phyloP scores from a whole-genome alignment of 1,140 invertebrate genomes.

The Pseudoatta argentina region DNA sequence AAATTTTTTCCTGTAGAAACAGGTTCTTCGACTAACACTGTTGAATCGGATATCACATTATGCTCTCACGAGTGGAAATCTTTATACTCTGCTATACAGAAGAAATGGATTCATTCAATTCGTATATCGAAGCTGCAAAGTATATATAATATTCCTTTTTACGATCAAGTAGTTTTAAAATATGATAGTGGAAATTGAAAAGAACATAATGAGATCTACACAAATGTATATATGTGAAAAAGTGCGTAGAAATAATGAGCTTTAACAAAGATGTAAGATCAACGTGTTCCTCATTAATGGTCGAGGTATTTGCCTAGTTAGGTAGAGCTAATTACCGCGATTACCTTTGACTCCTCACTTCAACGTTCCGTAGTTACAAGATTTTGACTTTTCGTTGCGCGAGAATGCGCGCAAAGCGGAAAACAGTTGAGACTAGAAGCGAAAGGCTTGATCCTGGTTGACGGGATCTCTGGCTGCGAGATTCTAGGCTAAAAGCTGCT shows the following conservation, averaged over 20 bases:
- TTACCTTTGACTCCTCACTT: constrained; percentile 4
- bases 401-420: neutral
- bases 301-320: neutral
- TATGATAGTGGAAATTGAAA: neutral
- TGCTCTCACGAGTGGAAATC: constrained; percentile 21
- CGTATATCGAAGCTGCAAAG: neutral
- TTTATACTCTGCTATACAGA: neutral
- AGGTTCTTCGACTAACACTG: constrained; percentile 40
- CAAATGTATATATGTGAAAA: neutral
- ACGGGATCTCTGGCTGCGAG: constrained; percentile 71
- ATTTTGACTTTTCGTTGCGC: constrained; percentile 29
- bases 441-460: constrained; percentile 73
- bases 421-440: constrained; percentile 54
- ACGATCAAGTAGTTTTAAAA: neutral
- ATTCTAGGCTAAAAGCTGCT: constrained; percentile 74
- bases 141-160: neutral
- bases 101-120: constrained; percentile 33
- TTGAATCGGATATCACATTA: constrained; percentile 15
- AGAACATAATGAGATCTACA: constrained; percentile 9
- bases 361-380: constrained; percentile 23
- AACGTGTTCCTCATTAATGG: constrained; percentile 20
- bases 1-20: constrained; percentile 37
- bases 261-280: constrained; percentile 22
- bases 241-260: neutral
- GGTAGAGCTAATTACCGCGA: neutral